These are phyloP conservation scores for Ooceraea biroi DNA, from an alignment of 1,140 invertebrate genomes.

Conservation along the genomic window DNA sequence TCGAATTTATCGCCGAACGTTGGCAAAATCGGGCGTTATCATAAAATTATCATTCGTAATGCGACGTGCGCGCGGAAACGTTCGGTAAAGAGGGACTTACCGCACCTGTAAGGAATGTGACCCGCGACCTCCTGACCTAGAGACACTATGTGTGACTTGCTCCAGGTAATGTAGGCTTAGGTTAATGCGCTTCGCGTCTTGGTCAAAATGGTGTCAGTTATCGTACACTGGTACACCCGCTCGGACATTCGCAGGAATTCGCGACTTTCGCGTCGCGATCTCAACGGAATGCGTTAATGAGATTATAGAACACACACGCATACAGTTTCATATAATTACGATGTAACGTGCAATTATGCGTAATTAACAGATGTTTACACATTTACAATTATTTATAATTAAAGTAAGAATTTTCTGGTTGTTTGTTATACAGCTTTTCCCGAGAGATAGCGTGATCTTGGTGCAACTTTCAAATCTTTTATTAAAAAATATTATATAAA, in stretches of 20 bases:
- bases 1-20: not conserved
- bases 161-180: constrained; percentile 90
- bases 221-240: constrained; percentile 84
- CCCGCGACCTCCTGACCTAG: constrained; percentile 87
- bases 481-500: no score
- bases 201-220: constrained; percentile 86
- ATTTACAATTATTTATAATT: no score
- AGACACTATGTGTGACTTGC: constrained; percentile 88
- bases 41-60: constrained; percentile 2
- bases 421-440: no score
- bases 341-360: no score
- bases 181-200: constrained; percentile 90
- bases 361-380: no score
- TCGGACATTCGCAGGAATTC: constrained; percentile 81
- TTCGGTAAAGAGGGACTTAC: not conserved
- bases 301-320: not conserved
- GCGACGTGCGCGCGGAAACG: not conserved
- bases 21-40: not conserved
- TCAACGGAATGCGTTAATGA: not conserved
- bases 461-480: no score
- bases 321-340: no score
- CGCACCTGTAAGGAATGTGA: constrained; percentile 88
- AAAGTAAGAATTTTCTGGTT: no score
- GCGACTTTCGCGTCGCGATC: not conserved
- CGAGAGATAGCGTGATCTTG: no score